A percentile compares a stretch with the other conserved stretches of the same genome.
Conservation (phyloP, 2,888 invertebrate species). For the Chironomus tentans region DNA sequence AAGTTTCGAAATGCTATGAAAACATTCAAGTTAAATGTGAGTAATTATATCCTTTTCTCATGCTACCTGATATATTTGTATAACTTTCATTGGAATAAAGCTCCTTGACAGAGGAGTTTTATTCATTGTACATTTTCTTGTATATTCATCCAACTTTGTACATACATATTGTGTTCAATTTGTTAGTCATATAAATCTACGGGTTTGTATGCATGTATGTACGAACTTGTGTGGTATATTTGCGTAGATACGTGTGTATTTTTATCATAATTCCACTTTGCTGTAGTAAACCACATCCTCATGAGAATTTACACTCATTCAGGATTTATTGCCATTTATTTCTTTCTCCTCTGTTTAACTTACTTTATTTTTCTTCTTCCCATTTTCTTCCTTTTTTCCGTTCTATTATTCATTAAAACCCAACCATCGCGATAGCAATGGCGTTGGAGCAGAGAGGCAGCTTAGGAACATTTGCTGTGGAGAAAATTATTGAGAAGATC, state of each 20-base stretch:
- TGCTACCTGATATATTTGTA: not conserved
- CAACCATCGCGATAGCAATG: not conserved
- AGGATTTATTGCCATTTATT: constrained; percentile 17
- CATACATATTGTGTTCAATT: too few species aligned
- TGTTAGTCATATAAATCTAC: too few species aligned
- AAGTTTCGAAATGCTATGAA: not conserved
- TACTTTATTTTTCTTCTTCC: not conserved
- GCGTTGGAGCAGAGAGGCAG: not conserved
- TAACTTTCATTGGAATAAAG: not conserved
- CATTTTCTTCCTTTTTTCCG: not conserved
- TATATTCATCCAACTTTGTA: too few species aligned
- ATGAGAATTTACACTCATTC: not conserved
- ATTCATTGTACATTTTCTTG: not conserved
- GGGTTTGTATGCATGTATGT: too few species aligned
- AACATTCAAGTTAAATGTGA: not conserved
- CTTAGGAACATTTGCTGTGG: constrained; percentile 20
- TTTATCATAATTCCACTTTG: constrained; percentile 14
- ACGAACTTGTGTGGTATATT: too few species aligned
- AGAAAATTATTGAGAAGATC: constrained; percentile 23
- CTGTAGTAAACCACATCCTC: constrained; percentile 10
- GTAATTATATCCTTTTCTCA: not conserved
- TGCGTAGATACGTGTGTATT: too few species aligned
- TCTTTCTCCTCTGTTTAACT: not conserved
- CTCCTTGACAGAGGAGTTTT: not conserved
- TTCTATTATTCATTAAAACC: constrained; percentile 9